phyloP scores from a whole-genome alignment of 2,888 invertebrate genomes.

The Calephelis perditalis region DNA sequence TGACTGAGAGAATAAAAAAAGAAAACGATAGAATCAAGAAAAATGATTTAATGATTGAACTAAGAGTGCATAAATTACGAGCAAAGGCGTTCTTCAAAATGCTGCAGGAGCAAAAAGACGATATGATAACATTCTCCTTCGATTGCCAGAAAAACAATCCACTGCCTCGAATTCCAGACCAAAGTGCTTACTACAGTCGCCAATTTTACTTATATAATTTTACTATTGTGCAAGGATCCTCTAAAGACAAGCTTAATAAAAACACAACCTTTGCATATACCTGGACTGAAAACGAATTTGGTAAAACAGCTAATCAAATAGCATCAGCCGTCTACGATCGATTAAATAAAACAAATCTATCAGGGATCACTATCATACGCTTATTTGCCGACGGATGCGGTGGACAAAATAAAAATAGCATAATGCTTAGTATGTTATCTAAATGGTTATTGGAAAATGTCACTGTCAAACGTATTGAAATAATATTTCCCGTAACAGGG shows the following conservation, averaged over 20 bases:
- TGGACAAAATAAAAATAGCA: constrained; percentile 23
- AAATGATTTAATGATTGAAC: constrained; percentile 3
- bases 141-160: constrained; percentile 33
- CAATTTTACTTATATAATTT: constrained; percentile 29
- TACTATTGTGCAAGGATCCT: constrained; percentile 28
- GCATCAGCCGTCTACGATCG: constrained; percentile 33
- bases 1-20: constrained; percentile 18
- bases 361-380: constrained; percentile 27
- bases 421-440: constrained; percentile 31
- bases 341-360: constrained; percentile 30
- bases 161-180: constrained; percentile 22
- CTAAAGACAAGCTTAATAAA: constrained; percentile 29
- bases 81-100: constrained; percentile 29
- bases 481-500: constrained; percentile 30
- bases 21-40: constrained; percentile 28
- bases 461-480: constrained; percentile 19
- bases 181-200: constrained; percentile 23
- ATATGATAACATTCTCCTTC: constrained; percentile 31
- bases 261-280: constrained; percentile 29
- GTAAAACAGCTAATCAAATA: constrained; percentile 20
- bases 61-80: constrained; percentile 22
- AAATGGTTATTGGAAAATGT: constrained; percentile 30
- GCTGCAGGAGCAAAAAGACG: constrained; percentile 24
- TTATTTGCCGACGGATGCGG: constrained; percentile 30
- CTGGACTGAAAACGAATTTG: constrained; percentile 31